Conservation (phyloP, 2,888 invertebrate genomes). For the Agapostemon virescens region DNA sequence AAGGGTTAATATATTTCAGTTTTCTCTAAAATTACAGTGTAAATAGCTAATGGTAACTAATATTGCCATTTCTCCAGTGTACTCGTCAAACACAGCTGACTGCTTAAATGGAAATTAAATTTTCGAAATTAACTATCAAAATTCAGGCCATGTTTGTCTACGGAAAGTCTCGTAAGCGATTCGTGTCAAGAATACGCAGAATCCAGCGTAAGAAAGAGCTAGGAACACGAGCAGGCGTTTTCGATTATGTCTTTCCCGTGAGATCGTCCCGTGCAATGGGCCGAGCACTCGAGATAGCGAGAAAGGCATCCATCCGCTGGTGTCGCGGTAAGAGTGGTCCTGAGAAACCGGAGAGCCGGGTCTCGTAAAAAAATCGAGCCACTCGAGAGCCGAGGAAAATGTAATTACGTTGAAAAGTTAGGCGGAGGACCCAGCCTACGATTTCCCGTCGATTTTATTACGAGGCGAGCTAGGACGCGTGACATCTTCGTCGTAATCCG, state of each 20-base stretch:
- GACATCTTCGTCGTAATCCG: slow-evolving; percentile 32
- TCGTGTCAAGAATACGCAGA: too few relatives aligned
- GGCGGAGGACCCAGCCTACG: background rate
- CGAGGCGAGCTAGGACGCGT: slow-evolving; percentile 19
- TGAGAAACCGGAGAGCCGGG: slow-evolving; percentile 13
- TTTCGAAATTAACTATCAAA: too few relatives aligned
- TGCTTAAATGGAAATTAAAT: too few relatives aligned
- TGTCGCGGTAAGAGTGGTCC: slow-evolving; percentile 29
- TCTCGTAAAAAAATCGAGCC: background rate
- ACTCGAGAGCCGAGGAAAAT: background rate
- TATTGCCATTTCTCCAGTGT: too few relatives aligned
- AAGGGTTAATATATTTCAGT: too few relatives aligned
- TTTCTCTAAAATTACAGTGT: too few relatives aligned
- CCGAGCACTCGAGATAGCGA: slow-evolving; percentile 54
- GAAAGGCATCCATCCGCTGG: slow-evolving; percentile 4
- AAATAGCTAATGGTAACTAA: too few relatives aligned
- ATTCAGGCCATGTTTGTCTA: too few relatives aligned
- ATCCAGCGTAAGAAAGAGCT: too few relatives aligned
- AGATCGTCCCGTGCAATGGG: slow-evolving; percentile 40
- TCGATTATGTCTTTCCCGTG: slow-evolving; percentile 22
- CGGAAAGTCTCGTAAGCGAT: too few relatives aligned
- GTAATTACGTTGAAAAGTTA: background rate
- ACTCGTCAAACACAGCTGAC: too few relatives aligned
- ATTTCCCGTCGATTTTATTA: slow-evolving; percentile 17
- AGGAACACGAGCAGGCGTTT: background rate